A percentile compares a stretch with the other conserved stretches of the same genome.
These are phyloP conservation scores for Taenaris catops DNA, from an alignment of 2,888 invertebrate genomes.

Conservation along the genomic window DNA sequence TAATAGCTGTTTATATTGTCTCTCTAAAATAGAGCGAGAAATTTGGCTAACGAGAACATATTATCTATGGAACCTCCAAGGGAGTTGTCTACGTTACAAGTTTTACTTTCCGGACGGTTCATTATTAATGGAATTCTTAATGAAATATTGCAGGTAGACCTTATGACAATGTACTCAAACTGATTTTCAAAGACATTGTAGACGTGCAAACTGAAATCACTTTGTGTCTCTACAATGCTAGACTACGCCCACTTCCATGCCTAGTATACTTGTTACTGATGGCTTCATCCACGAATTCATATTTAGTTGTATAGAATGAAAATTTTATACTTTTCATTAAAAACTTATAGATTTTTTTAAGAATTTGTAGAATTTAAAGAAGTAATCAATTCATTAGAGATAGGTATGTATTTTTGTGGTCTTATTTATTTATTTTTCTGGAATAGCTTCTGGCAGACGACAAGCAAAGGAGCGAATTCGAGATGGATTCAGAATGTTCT, in stretches of 20 bases:
- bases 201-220: too few relatives aligned
- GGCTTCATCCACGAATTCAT: too few relatives aligned
- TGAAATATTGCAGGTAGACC: slow-evolving; percentile 57
- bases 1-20: too few relatives aligned
- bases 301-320: too few relatives aligned
- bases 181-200: too few relatives aligned
- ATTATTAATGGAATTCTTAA: slow-evolving; percentile 64
- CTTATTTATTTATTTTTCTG: background rate
- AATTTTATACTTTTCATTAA: too few relatives aligned
- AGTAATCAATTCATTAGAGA: background rate
- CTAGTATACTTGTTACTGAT: too few relatives aligned
- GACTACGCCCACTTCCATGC: too few relatives aligned
- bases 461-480: slow-evolving; percentile 44
- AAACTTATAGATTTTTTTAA: too few relatives aligned
- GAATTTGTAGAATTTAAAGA: too few relatives aligned
- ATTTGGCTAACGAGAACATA: slow-evolving; percentile 29
- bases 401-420: background rate
- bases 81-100: slow-evolving; percentile 55
- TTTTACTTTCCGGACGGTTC: slow-evolving; percentile 59
- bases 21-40: slow-evolving; percentile 37
- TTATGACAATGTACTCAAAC: too few relatives aligned
- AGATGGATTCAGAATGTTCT: slow-evolving; percentile 57
- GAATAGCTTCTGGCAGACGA: slow-evolving; percentile 39
- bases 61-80: slow-evolving; percentile 28
- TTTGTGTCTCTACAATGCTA: too few relatives aligned